These are phyloP conservation scores for Lithophane semibrunnea DNA, from an alignment of 2,888 invertebrate genomes.

Conservation along the genomic window DNA sequence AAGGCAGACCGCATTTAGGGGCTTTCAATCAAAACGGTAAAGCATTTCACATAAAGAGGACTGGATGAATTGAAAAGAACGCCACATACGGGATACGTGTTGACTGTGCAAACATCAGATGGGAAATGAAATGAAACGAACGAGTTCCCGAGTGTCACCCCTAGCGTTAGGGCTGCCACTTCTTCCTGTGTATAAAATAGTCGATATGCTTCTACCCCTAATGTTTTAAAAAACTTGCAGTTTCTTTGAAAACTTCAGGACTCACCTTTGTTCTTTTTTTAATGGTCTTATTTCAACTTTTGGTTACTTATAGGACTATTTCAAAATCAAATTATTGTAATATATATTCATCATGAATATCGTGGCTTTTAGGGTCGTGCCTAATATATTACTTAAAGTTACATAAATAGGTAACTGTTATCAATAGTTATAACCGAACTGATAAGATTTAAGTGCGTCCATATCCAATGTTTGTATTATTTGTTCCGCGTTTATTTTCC, in stretches of 20 bases:
- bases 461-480: slow-evolving; percentile 42
- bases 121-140: slow-evolving; percentile 85
- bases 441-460: slow-evolving; percentile 38
- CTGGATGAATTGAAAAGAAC: slow-evolving; percentile 73
- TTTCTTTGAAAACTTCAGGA: not conserved
- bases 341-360: not conserved
- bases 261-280: not conserved
- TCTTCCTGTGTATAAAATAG: not conserved
- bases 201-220: not conserved
- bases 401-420: slow-evolving; percentile 15
- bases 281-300: not conserved
- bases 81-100: slow-evolving; percentile 73
- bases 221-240: not conserved
- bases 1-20: slow-evolving; percentile 65
- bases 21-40: slow-evolving; percentile 75
- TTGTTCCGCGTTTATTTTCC: slow-evolving; percentile 41
- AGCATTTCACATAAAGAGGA: slow-evolving; percentile 74
- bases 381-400: not conserved
- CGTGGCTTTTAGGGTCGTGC: slow-evolving; percentile 5
- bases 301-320: not conserved
- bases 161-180: slow-evolving; percentile 67
- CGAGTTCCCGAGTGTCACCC: slow-evolving; percentile 74
- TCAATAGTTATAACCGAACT: slow-evolving; percentile 11
- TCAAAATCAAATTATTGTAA: not conserved
- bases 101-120: slow-evolving; percentile 82